A percentile compares a stretch with the other conserved stretches of the same genome.
These are phyloP conservation scores for Zophobas morio DNA, from an alignment of 1,140 invertebrate species.

Conservation along the genomic window DNA sequence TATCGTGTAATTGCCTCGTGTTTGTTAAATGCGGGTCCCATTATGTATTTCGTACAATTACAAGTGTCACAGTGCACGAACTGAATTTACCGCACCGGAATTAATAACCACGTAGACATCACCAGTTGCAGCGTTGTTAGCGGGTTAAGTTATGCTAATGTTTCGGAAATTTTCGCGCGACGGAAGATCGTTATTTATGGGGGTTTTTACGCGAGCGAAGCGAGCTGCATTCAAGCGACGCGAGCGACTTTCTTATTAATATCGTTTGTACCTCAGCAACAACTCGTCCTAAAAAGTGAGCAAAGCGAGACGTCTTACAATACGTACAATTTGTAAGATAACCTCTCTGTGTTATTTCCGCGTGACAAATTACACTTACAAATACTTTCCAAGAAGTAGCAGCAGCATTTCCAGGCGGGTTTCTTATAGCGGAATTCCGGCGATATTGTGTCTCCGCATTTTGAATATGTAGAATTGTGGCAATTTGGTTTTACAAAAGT, in stretches of 20 bases:
- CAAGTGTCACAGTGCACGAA: constrained; percentile 47
- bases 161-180: constrained; percentile 34
- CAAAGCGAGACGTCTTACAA: too few species aligned
- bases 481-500: constrained; percentile 17
- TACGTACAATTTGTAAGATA: not conserved
- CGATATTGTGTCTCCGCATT: not conserved
- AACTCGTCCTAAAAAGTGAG: too few species aligned
- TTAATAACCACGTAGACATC: constrained; percentile 48
- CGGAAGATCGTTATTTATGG: constrained; percentile 26
- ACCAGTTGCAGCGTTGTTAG: constrained; percentile 43
- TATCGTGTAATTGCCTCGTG: constrained; percentile 35
- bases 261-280: too few species aligned
- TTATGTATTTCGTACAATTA: constrained; percentile 47
- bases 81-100: constrained; percentile 48
- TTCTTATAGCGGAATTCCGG: constrained; percentile 17
- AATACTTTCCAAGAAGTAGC: not conserved
- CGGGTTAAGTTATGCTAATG: constrained; percentile 45
- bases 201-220: not conserved
- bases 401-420: not conserved
- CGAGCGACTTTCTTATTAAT: too few species aligned
- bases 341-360: not conserved
- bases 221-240: too few species aligned
- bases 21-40: constrained; percentile 46
- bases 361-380: constrained; percentile 1
- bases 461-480: not conserved